A percentile compares a stretch with the other conserved stretches of the same genome.
These are phyloP conservation scores for Pecten maximus DNA, from an alignment of 2,888 invertebrate species.

Conservation along the genomic window DNA sequence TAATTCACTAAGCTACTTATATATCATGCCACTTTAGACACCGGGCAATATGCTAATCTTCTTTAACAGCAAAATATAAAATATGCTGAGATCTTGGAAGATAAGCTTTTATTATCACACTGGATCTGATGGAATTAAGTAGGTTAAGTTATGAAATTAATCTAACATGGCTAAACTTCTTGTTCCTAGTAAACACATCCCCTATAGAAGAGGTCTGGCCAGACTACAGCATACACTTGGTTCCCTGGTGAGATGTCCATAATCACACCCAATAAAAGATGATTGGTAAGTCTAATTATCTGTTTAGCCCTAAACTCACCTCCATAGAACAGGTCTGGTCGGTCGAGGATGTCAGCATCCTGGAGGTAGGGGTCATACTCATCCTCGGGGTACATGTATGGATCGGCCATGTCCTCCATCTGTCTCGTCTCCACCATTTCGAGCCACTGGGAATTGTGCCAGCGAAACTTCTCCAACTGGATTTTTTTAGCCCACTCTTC, in stretches of 20 bases:
- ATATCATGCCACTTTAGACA: no score
- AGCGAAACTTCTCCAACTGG: conserved; percentile 96
- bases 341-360: conserved; percentile 80
- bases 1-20: no score
- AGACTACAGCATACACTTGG: background rate
- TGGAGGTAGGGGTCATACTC: conserved; percentile 80
- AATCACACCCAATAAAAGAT: background rate
- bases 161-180: no score
- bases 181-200: no score
- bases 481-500: conserved; percentile 96
- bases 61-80: no score
- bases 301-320: conserved; percentile 54
- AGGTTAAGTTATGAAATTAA: no score
- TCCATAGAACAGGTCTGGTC: conserved; percentile 81
- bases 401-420: conserved; percentile 77
- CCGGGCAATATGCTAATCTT: no score
- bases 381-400: conserved; percentile 79
- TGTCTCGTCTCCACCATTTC: conserved; percentile 92
- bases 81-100: no score
- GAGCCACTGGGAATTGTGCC: conserved; percentile 99
- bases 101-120: no score
- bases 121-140: no score
- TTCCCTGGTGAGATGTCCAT: no score
- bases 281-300: background rate
- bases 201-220: background rate